These are phyloP conservation scores for Caenorhabditis imperialis DNA, from an alignment of 2,888 invertebrate species.

Conservation along the genomic window DNA sequence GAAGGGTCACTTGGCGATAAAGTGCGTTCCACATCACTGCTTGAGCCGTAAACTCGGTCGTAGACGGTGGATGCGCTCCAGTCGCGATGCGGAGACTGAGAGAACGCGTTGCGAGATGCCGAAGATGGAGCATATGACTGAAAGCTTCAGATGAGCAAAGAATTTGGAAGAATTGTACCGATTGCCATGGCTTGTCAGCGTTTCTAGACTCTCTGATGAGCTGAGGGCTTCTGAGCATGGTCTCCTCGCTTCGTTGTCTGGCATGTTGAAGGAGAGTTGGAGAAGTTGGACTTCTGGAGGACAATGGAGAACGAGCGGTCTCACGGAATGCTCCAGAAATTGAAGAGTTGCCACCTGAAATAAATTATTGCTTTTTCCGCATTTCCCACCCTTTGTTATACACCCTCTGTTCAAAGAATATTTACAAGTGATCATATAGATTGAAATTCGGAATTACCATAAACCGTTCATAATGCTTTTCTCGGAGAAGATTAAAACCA, in stretches of 20 bases:
- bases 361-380: background rate
- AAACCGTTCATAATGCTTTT: conserved; percentile 21
- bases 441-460: conserved; percentile 16
- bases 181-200: conserved; percentile 62
- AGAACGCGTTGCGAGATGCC: conserved; percentile 54
- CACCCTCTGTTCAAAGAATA: no score
- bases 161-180: conserved; percentile 36
- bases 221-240: conserved; percentile 56
- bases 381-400: background rate
- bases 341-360: conserved; percentile 56
- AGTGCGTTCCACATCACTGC: conserved; percentile 53
- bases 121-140: conserved; percentile 58
- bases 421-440: no score
- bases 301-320: conserved; percentile 55
- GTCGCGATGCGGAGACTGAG: conserved; percentile 59
- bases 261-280: conserved; percentile 63
- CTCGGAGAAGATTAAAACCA: conserved; percentile 35
- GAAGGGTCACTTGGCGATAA: conserved; percentile 54
- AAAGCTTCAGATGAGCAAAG: background rate
- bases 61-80: conserved; percentile 59
- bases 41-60: conserved; percentile 58
- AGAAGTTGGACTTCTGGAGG: conserved; percentile 62
- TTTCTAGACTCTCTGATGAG: conserved; percentile 56
- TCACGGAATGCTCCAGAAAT: conserved; percentile 59
- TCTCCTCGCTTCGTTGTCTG: conserved; percentile 59